phyloP scores from a whole-genome alignment of 2,888 invertebrate genomes.

The Orthosia gothica region DNA sequence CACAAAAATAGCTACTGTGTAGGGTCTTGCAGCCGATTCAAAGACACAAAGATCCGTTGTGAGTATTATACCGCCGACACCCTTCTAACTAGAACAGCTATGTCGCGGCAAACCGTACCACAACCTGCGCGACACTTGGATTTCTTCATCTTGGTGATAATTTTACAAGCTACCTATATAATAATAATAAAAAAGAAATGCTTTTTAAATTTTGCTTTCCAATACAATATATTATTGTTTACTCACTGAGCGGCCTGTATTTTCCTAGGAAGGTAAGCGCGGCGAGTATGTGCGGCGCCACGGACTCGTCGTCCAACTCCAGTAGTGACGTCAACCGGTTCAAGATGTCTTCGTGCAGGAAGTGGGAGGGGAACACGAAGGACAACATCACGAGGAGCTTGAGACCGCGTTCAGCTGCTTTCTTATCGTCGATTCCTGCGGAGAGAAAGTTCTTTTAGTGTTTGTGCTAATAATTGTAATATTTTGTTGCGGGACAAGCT shows the following conservation, averaged over 20 bases:
- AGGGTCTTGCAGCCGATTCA: no score
- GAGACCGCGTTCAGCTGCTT: constrained; percentile 97
- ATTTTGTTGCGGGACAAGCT: no score
- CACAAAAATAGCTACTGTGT: no score
- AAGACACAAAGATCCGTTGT: no score
- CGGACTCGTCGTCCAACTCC: constrained; percentile 95
- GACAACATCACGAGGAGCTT: constrained; percentile 97
- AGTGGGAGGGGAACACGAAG: constrained; percentile 98
- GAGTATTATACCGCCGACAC: no score
- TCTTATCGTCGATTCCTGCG: constrained; percentile 95
- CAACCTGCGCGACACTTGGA: no score
- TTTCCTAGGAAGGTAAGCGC: constrained; percentile 97
- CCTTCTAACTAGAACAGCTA: no score
- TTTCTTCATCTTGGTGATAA: no score
- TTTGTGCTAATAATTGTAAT: background rate
- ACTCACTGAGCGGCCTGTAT: constrained; percentile 95
- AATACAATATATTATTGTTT: background rate
- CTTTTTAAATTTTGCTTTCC: no score
- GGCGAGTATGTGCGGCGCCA: constrained; percentile 95
- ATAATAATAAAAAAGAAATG: no score
- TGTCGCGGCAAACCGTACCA: no score
- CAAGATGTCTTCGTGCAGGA: constrained; percentile 96
- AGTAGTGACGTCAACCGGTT: constrained; percentile 95
- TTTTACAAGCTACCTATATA: no score
- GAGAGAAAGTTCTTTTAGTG: background rate